These are phyloP conservation scores for Macropodus opercularis DNA, from an alignment of 2,797 vertebrate species.

Conservation along the genomic window DNA sequence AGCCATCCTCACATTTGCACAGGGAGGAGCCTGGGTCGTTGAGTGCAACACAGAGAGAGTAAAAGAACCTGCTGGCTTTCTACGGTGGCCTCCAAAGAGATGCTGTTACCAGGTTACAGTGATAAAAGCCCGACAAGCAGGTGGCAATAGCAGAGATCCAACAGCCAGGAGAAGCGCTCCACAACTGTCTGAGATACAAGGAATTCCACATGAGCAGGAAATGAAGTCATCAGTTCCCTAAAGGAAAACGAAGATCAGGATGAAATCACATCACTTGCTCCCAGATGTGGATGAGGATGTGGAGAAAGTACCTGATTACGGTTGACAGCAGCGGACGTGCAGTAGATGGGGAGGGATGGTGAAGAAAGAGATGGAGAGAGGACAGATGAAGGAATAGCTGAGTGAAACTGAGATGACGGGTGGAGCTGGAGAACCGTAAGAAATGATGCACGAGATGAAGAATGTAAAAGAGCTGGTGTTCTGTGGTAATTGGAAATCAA, in stretches of 20 bases:
- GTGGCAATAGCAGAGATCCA: conserved; percentile 22
- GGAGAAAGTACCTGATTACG: conserved; percentile 34
- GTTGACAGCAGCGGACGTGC: conserved; percentile 23
- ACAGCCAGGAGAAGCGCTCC: conserved; percentile 1
- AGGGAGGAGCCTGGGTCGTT: not conserved
- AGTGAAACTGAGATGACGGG: not conserved
- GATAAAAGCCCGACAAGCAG: conserved; percentile 24
- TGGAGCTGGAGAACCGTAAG: not conserved
- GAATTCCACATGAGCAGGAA: conserved; percentile 47
- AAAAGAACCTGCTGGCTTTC: conserved; percentile 4
- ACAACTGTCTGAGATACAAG: conserved; percentile 21
- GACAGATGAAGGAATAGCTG: not conserved
- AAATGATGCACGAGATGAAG: conserved; percentile 13
- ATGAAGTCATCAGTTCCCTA: conserved; percentile 63
- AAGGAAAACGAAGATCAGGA: conserved; percentile 34
- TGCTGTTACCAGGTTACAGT: conserved; percentile 17
- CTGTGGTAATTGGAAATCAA: conserved; percentile 32
- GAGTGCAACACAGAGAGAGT: not conserved
- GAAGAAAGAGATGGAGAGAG: conserved; percentile 8
- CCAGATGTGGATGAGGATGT: conserved; percentile 52
- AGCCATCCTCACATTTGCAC: conserved; percentile 4
- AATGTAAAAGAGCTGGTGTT: conserved; percentile 9
- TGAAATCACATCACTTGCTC: conserved; percentile 34
- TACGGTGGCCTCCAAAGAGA: conserved; percentile 12
- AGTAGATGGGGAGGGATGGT: not conserved